Conservation (phyloP, 1,140 invertebrate species). For the Brachionus rubens region DNA sequence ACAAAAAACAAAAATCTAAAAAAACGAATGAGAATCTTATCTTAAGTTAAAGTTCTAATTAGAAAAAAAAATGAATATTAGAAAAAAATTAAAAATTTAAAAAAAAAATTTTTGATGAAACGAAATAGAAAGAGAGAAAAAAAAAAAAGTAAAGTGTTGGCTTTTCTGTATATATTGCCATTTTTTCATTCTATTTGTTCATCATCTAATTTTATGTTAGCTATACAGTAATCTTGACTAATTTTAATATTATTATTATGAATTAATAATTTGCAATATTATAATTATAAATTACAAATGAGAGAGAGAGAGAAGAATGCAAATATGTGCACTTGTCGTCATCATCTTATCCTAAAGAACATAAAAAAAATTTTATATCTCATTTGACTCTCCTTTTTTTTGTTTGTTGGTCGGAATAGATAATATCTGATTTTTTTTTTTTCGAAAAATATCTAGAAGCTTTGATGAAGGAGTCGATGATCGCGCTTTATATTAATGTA, state of each 20-base stretch:
- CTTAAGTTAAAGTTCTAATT: too few species aligned
- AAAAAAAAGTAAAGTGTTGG: constrained; percentile 23
- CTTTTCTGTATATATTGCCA: constrained; percentile 25
- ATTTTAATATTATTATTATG: constrained; percentile 32
- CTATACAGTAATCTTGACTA: constrained; percentile 39
- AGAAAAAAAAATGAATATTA: too few species aligned
- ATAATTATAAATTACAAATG: constrained; percentile 6
- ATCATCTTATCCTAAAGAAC: not conserved
- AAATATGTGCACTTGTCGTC: constrained; percentile 20
- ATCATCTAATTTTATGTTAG: constrained; percentile 11
- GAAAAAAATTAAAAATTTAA: not conserved
- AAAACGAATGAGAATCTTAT: too few species aligned
- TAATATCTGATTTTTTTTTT: too few species aligned
- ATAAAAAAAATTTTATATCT: too few species aligned
- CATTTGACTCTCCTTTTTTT: too few species aligned
- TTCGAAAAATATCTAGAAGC: too few species aligned
- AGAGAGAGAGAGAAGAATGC: not conserved
- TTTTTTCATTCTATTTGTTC: constrained; percentile 4
- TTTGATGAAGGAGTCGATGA: too few species aligned
- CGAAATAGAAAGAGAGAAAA: not conserved
- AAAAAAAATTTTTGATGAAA: not conserved
- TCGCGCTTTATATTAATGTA: too few species aligned
- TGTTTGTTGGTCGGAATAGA: too few species aligned
- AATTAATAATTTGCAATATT: constrained; percentile 4
- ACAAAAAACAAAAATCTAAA: too few species aligned